Evolutionary conservation across 2,888 invertebrate species (phyloP).

Genomic region (Anarsia innoxiella): DNA sequence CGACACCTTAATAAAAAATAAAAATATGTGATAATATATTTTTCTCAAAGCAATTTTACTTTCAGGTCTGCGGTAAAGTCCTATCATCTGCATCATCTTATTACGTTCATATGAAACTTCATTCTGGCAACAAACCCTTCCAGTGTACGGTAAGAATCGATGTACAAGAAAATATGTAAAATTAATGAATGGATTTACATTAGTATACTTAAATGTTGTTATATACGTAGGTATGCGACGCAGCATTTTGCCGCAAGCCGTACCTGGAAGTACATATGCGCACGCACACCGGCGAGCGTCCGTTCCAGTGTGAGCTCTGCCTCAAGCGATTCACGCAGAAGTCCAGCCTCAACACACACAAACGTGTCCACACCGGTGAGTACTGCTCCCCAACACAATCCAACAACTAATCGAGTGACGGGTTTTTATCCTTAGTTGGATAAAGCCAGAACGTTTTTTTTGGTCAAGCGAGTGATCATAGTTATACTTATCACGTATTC

Average conservation of each 20-base stretch:
- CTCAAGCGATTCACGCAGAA: constrained; percentile 87
- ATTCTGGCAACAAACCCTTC: constrained; percentile 87
- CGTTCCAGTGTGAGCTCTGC: constrained; percentile 84
- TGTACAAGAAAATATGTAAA: neutral
- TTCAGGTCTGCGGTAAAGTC: constrained; percentile 82
- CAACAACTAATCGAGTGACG: too few species aligned
- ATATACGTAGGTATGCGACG: constrained; percentile 77
- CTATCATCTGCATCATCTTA: constrained; percentile 85
- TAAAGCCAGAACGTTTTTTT: too few species aligned
- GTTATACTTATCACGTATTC: too few species aligned
- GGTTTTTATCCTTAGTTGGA: too few species aligned
- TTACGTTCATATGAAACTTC: constrained; percentile 88
- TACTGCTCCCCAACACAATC: too few species aligned
- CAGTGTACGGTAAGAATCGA: constrained; percentile 76
- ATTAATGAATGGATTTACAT: neutral
- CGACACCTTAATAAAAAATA: too few species aligned
- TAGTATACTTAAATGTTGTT: neutral
- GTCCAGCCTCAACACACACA: constrained; percentile 87
- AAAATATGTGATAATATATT: too few species aligned
- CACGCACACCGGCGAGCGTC: constrained; percentile 85
- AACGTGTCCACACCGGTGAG: constrained; percentile 82
- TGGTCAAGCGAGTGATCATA: too few species aligned
- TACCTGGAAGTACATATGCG: constrained; percentile 88
- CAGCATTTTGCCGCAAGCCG: constrained; percentile 86
- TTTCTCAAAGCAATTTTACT: too few species aligned